Evolutionary conservation across 2,888 invertebrate genomes (phyloP).

Genomic region (Dasypolia templi): DNA sequence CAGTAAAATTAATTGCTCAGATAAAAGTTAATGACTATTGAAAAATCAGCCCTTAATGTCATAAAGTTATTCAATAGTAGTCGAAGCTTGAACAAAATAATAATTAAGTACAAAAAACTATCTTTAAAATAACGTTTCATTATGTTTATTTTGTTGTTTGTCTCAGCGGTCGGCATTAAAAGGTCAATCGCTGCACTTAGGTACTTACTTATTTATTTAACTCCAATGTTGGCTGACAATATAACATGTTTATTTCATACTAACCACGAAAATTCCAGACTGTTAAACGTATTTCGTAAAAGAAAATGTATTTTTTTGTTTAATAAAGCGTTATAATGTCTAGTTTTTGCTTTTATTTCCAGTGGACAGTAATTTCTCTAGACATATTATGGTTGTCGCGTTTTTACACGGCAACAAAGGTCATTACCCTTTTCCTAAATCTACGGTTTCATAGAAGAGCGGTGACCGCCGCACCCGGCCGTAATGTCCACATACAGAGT

Average conservation of each 20-base stretch:
- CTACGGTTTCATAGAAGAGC: too few species aligned
- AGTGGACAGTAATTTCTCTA: too few species aligned
- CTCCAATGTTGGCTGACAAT: constrained; percentile 5
- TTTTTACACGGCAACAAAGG: too few species aligned
- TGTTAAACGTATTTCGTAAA: too few species aligned
- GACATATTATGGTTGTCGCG: too few species aligned
- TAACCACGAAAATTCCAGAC: constrained; percentile 3
- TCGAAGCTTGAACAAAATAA: not conserved
- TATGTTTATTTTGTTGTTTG: not conserved
- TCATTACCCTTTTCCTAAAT: too few species aligned
- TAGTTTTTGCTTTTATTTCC: not conserved
- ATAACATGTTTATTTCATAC: constrained; percentile 17
- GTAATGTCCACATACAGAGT: too few species aligned
- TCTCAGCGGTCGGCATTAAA: not conserved
- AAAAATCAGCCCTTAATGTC: too few species aligned
- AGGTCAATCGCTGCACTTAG: constrained; percentile 31
- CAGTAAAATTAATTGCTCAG: too few species aligned
- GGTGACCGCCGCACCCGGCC: too few species aligned
- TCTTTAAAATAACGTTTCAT: not conserved
- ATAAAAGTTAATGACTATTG: too few species aligned
- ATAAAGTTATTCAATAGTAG: not conserved
- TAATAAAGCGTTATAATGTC: not conserved
- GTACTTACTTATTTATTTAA: constrained; percentile 24
- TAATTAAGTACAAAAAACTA: not conserved
- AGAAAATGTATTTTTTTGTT: not conserved